Base-by-base conservation (phyloP, 2,888 invertebrate species). In the Pomacea canaliculata region DNA sequence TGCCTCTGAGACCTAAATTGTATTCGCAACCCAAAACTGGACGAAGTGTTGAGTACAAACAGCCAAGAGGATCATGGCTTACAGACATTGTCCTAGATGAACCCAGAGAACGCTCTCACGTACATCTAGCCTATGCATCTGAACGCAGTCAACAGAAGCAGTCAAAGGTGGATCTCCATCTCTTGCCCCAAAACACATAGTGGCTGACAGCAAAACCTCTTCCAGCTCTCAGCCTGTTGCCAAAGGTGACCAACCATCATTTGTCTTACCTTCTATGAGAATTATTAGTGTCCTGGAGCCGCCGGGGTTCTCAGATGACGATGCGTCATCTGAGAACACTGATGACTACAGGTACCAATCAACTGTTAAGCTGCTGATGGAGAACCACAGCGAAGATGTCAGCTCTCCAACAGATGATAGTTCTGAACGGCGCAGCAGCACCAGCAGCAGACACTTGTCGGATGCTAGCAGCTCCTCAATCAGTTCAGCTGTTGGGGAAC, bases 1-100 rank as follows among this genome's bases (percentile, higher is more conserved):
- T 79, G 67, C 76, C 80, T 19, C 68, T 69, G 59, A 78, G 65
- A 27, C 71, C 76, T 23, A 69, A 71, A 59, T 7, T 60, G 7
- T 62, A 68, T 13, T 13, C 46, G 16, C 8, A 76, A 59, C 51
- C 66, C 67, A 70, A 62, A 46, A 3, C 49, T 8, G 23, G 51
- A 12, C 27, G 48, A 13, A 27, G 19, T 27, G 16, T 27, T 27
- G 63, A 23, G n/a, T 19, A n/a, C n/a, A n/a, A 63, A 10, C 63
- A 63, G 9, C 16, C 19, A 18, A 56, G 51, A 56, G 63, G n/a
- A 7, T 19, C 27, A 4, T 62, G n/a, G 12, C 51, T 27, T 63
- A 23, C 67, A n/a, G 70, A 62, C 56, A 37, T 37, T 18, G 67
- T 56, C 18, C 37, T 59, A 13, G 16, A 46, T 18, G n/a, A 49